These are phyloP conservation scores for Circaetus gallicus DNA, from an alignment of 2,113 vertebrate genomes.

Conservation along the genomic window DNA sequence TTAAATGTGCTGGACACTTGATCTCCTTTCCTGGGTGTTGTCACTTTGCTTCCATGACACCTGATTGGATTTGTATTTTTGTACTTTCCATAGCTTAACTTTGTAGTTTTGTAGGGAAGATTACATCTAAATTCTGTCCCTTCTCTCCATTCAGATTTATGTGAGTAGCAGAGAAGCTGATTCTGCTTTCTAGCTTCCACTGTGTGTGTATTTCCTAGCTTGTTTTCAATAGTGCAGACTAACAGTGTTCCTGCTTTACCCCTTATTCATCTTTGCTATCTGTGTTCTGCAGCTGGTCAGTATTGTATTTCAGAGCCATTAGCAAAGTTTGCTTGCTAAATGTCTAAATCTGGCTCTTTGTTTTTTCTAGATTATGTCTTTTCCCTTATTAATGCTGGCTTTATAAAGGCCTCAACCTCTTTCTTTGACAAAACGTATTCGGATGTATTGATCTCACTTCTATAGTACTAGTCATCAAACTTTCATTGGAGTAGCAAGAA, in stretches of 20 bases:
- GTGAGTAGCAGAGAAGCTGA: neutral
- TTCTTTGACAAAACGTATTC: neutral
- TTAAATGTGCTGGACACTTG: neutral
- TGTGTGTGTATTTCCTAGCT: neutral
- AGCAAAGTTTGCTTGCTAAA: neutral
- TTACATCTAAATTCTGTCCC: neutral
- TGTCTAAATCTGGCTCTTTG: neutral
- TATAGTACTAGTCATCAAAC: neutral
- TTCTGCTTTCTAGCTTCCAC: neutral
- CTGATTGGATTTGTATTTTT: neutral
- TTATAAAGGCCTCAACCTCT: neutral
- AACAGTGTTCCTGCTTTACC: neutral
- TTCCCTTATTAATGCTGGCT: neutral
- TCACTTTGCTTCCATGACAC: neutral
- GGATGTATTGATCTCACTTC: neutral
- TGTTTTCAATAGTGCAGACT: neutral
- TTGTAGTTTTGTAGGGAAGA: neutral
- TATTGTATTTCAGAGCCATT: neutral
- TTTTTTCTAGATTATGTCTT: neutral
- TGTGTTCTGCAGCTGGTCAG: neutral
- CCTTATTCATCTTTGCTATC: neutral
- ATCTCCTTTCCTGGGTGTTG: neutral
- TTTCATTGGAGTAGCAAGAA: neutral
- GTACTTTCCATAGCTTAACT: neutral
- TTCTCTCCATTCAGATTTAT: neutral